Evolutionary conservation across 1,140 invertebrate species (phyloP).

Genomic region (Paralvinella palmiformis): DNA sequence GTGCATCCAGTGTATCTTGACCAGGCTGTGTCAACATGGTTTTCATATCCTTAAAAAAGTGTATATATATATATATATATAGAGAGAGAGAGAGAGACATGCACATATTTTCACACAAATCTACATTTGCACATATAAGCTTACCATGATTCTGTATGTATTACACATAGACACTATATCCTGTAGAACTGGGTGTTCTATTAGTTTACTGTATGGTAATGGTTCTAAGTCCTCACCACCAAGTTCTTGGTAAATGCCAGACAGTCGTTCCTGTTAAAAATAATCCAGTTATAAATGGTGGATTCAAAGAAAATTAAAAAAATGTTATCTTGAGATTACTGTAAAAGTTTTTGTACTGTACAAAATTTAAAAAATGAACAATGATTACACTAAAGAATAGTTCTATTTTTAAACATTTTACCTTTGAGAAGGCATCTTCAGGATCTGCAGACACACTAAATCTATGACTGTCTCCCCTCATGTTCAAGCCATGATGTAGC

Average conservation of each 20-base stretch:
- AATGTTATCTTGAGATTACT: neutral
- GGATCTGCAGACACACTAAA: constrained; percentile 42
- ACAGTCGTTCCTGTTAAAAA: constrained; percentile 34
- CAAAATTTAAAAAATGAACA: no score
- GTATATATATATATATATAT: neutral
- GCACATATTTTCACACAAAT: no score
- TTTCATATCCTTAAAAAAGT: constrained; percentile 30
- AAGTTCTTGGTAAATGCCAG: constrained; percentile 37
- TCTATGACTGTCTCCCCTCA: constrained; percentile 44
- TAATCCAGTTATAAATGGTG: neutral
- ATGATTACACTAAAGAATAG: no score
- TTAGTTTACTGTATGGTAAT: constrained; percentile 34
- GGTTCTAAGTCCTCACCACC: constrained; percentile 31
- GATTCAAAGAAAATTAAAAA: neutral
- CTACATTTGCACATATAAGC: no score
- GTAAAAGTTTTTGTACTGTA: neutral
- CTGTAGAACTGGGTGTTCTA: constrained; percentile 46
- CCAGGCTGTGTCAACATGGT: constrained; percentile 22
- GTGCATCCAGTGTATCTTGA: constrained; percentile 23
- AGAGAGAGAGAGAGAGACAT: neutral
- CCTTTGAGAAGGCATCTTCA: constrained; percentile 43
- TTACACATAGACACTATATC: constrained; percentile 38
- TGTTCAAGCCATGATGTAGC: constrained; percentile 46
- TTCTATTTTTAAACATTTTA: constrained; percentile 24
- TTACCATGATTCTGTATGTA: constrained; percentile 40